A percentile compares a stretch with the other conserved stretches of the same genome.
phyloP scores from a whole-genome alignment of 2,888 invertebrate species.

The Julus scandinavius region DNA sequence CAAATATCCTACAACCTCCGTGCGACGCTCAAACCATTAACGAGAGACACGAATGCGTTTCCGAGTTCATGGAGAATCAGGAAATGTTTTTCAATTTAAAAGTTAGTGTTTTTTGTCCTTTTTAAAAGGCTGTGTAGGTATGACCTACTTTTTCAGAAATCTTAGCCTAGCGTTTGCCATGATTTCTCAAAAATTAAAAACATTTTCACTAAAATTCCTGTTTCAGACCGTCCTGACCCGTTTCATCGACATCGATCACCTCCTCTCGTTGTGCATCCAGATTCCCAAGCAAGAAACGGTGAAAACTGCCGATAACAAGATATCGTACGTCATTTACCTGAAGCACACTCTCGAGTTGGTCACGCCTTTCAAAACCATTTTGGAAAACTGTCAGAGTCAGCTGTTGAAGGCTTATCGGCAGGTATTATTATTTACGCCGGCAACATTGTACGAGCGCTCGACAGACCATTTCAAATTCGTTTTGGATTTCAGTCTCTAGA shows the following conservation, averaged over 20 bases:
- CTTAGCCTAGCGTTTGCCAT: background rate
- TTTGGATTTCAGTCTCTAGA: conserved; percentile 65
- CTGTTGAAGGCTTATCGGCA: conserved; percentile 72
- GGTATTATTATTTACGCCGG: conserved; percentile 66
- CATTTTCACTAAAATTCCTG: background rate
- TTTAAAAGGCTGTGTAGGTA: background rate
- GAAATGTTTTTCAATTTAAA: conserved; percentile 74
- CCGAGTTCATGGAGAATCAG: conserved; percentile 78
- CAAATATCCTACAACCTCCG: conserved; percentile 78
- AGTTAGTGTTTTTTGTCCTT: conserved; percentile 67
- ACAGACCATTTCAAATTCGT: background rate
- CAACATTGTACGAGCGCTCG: conserved; percentile 1
- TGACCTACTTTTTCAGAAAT: background rate
- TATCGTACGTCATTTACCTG: conserved; percentile 80
- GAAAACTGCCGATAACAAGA: conserved; percentile 76
- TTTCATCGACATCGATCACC: conserved; percentile 81
- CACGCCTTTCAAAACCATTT: conserved; percentile 72
- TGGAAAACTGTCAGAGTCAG: conserved; percentile 70
- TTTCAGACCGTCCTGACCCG: conserved; percentile 71
- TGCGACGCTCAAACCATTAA: conserved; percentile 75
- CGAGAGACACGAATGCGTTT: conserved; percentile 77
- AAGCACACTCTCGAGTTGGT: conserved; percentile 81
- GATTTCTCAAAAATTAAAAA: conserved; percentile 7
- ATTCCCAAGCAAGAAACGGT: conserved; percentile 69
- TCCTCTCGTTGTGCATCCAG: conserved; percentile 74